Base-by-base conservation (phyloP, 2,797 vertebrate species). In the Danionella dracula region DNA sequence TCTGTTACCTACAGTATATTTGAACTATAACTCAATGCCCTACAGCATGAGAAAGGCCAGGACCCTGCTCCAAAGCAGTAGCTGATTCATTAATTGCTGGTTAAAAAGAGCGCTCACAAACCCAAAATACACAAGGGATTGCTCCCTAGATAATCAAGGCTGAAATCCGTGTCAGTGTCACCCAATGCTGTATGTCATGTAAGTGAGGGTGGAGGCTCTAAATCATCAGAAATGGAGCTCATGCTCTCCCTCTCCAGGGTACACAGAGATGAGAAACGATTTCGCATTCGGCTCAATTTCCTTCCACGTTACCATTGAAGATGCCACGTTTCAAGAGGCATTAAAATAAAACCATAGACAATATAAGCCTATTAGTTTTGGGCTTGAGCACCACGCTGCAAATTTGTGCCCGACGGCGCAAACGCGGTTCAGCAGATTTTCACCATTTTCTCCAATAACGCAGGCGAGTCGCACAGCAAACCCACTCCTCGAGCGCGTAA, bases 401-500 rank as follows among this genome's bases (percentile, higher is more conserved):
- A 57, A 38, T 54, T 53, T 41, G 37, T 13, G 46, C 31, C 61
- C 21, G 35, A 34, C 60, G 44, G 27, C 31, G 49, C 11, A 67
- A 60, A 41, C 48, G 34, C 42, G 62, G 42, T 51, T 55, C 40
- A 23, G 46, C 55, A 38, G 64, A 58, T 76, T 71, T 76, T 70
- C 59, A 68, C 68, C 64, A 68, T 71, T 71, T 59, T 60, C 44
- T 34, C 23, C 37, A 44, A 46, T 55, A 71, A 66, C 69, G 69
- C 45, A 66, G 40, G 31, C 46, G 62, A 60, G 17, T n/a, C 55
- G 23, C 34, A 48, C 40, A 45, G n/a, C 9, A 29, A 45, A 44
- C 41, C 49, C 41, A 10, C 54, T 57, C 19, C 38, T 45, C 50
- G 21, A 56, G 60, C 58, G 42, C 40, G 4, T 38, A 20, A 49